Evolutionary conservation across 2,888 invertebrate genomes (phyloP).

Genomic region (Cheilosia impressa): DNA sequence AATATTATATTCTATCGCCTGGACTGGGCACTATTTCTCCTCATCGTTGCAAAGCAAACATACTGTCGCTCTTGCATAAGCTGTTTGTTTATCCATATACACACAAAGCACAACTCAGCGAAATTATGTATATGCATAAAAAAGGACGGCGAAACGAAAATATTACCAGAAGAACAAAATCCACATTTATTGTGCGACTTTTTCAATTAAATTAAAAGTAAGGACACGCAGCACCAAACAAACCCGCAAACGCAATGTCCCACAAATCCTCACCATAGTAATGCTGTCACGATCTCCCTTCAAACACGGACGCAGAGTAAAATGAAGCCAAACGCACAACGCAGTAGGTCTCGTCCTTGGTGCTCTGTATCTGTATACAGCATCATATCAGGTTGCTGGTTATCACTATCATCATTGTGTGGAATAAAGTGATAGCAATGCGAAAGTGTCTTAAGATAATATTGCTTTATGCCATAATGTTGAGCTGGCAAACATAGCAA

Average conservation of each 20-base stretch:
- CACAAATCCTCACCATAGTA: slow-evolving; percentile 67
- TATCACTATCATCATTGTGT: slow-evolving; percentile 23
- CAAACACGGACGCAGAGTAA: slow-evolving; percentile 6
- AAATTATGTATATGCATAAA: slow-evolving; percentile 1
- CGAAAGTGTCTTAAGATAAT: slow-evolving; percentile 26
- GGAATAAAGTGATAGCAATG: slow-evolving; percentile 14
- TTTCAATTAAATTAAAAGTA: slow-evolving; percentile 64
- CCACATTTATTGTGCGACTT: slow-evolving; percentile 41
- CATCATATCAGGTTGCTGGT: slow-evolving; percentile 14
- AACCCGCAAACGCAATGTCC: slow-evolving; percentile 34
- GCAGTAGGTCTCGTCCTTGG: background rate
- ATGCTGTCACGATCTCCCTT: slow-evolving; percentile 54
- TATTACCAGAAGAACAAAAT: slow-evolving; percentile 32
- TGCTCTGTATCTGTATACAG: background rate
- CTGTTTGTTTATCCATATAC: slow-evolving; percentile 23
- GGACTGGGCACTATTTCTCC: background rate
- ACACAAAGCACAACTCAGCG: too few relatives aligned
- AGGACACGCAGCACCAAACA: slow-evolving; percentile 20
- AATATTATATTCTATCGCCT: too few relatives aligned
- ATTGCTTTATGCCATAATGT: slow-evolving; percentile 40
- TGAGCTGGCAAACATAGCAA: slow-evolving; percentile 1
- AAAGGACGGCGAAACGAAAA: background rate
- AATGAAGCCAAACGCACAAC: background rate
- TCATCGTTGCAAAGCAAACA: slow-evolving; percentile 17
- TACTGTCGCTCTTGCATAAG: background rate